Base-by-base conservation (phyloP, 2,797 vertebrate genomes). In the Danio choprae region DNA sequence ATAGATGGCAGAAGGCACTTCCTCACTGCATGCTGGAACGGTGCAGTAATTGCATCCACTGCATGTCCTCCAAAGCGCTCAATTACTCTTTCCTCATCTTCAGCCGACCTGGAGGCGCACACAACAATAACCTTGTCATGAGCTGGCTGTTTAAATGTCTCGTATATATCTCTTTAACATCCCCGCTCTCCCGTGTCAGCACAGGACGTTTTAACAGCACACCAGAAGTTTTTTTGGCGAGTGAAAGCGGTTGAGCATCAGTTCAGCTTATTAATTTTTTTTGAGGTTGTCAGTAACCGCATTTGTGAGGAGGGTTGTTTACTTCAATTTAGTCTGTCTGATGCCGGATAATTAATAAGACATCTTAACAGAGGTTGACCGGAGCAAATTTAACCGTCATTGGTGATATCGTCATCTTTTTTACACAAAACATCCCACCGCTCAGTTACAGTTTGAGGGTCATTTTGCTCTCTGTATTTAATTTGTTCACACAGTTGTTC, bases 21-120 rank as follows among this genome's bases (percentile, higher is more conserved):
- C 87, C 87, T 87, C 88, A 87, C 86, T 86, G 86, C 84, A 82
- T 73, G 70, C 88, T 89, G 89, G 90, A 92, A 89, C 89, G 87
- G 86, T 58, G 81, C 44, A 60, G 86, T 92, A 91, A 92, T 91
- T 92, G 89, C 89, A 83, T 86, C 89, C 89, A 90, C 89, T 89
- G 86, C 86, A 81, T 90, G 89, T 91, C 87, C 87, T 89, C 84
- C 84, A 46, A 76, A 68, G 60, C 51, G 87, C 86, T 90, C 91
- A 89, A 92, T 93, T 92, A 91, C 89, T 89, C 84, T 87, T 84
- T 86, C 91, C 89, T 90, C 91, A 85, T 88, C 89, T 89, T 88
- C 87, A 88, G 48, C 60, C 36, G 67, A 87, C 89, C 89, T 85
- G 89, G 87, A 84, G 65, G 87, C 88, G 62, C 89, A 85, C 88